Evolutionary conservation across 2,888 invertebrate species (phyloP).

Genomic region (Hermaeophaga mercurialis): DNA sequence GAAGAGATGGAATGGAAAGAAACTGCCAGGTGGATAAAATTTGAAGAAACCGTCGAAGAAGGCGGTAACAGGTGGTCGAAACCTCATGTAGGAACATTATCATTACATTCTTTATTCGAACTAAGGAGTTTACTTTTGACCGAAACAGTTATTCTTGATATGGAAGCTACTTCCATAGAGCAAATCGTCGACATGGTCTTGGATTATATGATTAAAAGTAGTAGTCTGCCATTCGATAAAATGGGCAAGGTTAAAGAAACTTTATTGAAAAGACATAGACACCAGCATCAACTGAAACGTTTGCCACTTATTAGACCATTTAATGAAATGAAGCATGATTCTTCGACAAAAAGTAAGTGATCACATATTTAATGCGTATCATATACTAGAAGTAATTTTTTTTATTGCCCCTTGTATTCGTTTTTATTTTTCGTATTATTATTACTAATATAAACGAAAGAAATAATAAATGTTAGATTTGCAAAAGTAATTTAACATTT

Average conservation of each 20-base stretch:
- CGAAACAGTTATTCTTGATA: constrained; percentile 91
- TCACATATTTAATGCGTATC: not conserved
- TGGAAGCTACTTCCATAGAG: constrained; percentile 88
- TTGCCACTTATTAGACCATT: constrained; percentile 90
- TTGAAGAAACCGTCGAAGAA: constrained; percentile 97
- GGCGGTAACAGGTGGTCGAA: constrained; percentile 99
- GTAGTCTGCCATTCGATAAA: constrained; percentile 70
- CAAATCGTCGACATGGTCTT: constrained; percentile 86
- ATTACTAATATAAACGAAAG: too few species aligned
- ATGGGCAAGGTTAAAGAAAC: constrained; percentile 85
- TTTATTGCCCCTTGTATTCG: too few species aligned
- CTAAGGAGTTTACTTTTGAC: constrained; percentile 88
- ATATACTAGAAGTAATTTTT: too few species aligned
- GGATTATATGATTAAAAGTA: constrained; percentile 85
- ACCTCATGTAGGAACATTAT: constrained; percentile 94
- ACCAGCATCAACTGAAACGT: constrained; percentile 84
- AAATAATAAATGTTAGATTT: too few species aligned
- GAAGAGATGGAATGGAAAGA: constrained; percentile 94
- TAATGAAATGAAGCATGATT: constrained; percentile 94
- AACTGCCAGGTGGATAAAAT: constrained; percentile 96
- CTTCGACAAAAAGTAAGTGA: constrained; percentile 91
- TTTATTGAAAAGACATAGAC: constrained; percentile 85
- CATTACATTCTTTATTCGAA: constrained; percentile 95
- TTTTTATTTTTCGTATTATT: too few species aligned
- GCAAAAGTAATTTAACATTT: too few species aligned